Conservation (phyloP, 2,113 vertebrate species). For the Tretioscincus oriximinensis region DNA sequence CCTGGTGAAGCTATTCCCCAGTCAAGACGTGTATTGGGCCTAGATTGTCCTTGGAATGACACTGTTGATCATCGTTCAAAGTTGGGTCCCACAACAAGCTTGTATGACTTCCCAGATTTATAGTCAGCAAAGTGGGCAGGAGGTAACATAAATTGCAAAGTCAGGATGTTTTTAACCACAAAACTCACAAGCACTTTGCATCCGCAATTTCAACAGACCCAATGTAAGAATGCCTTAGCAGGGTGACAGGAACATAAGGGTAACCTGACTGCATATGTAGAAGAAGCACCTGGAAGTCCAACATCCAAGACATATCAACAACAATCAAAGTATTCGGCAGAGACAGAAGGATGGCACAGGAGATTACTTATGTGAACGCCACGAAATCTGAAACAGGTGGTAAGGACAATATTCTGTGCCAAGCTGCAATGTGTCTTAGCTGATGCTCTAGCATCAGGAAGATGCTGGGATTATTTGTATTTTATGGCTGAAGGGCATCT, state of each 20-base stretch:
- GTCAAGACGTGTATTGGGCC: too few species aligned
- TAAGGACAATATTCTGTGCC: background rate
- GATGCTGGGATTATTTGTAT: background rate
- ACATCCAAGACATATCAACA: too few species aligned
- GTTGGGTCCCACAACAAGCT: background rate
- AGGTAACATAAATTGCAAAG: background rate
- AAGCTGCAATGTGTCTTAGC: background rate
- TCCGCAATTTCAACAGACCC: background rate
- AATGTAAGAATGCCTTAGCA: too few species aligned
- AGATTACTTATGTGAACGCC: background rate
- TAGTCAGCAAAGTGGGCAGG: background rate
- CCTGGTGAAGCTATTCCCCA: too few species aligned
- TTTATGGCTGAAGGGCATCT: background rate
- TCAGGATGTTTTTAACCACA: conserved; percentile 12
- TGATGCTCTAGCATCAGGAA: background rate
- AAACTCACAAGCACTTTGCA: background rate
- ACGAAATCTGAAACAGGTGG: background rate
- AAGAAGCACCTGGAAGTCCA: background rate
- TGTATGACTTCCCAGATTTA: background rate
- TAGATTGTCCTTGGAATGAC: too few species aligned
- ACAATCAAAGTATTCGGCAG: background rate
- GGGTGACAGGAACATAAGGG: background rate
- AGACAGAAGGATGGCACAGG: background rate
- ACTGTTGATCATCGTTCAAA: background rate
- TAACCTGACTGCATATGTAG: background rate